Conservation (phyloP, 2,888 invertebrate genomes). For the Drosophila suboccidentalis region DNA sequence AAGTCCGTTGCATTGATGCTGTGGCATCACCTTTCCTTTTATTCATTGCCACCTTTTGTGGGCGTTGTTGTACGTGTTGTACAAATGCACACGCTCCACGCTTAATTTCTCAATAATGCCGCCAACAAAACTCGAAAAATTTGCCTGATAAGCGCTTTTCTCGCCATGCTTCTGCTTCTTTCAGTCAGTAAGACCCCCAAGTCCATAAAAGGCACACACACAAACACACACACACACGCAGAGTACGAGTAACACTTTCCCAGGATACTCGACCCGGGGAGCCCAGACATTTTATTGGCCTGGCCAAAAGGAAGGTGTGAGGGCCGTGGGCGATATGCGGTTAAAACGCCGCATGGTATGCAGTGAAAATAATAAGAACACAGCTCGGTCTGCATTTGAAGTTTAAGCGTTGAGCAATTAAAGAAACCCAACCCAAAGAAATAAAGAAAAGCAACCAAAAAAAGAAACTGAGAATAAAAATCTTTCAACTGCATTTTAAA, state of each 20-base stretch:
- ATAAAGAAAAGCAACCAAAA: slow-evolving; percentile 1
- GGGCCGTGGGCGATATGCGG: slow-evolving; percentile 9
- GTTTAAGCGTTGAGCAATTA: slow-evolving; percentile 68
- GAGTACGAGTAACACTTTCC: not conserved
- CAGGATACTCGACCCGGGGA: slow-evolving; percentile 15
- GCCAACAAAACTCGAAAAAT: slow-evolving; percentile 52
- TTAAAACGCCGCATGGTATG: slow-evolving; percentile 29
- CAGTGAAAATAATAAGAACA: slow-evolving; percentile 65
- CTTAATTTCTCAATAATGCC: slow-evolving; percentile 77
- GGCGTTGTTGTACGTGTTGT: slow-evolving; percentile 42
- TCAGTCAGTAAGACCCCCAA: not conserved
- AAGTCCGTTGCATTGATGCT: slow-evolving; percentile 13
- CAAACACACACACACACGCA: not conserved
- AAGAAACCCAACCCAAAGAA: slow-evolving; percentile 49
- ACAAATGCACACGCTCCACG: slow-evolving; percentile 57
- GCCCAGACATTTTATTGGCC: slow-evolving; percentile 68
- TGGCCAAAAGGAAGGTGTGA: slow-evolving; percentile 30
- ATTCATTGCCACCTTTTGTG: slow-evolving; percentile 19
- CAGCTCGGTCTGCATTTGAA: slow-evolving; percentile 57
- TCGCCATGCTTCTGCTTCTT: slow-evolving; percentile 1
- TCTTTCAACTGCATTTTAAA: slow-evolving; percentile 69
- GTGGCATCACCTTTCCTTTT: slow-evolving; percentile 19
- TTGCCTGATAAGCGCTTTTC: slow-evolving; percentile 71
- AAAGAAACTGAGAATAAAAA: slow-evolving; percentile 14
- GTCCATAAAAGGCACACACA: slow-evolving; percentile 32